Conservation (phyloP, 2,113 vertebrate genomes). For the Paradisaea rubra region DNA sequence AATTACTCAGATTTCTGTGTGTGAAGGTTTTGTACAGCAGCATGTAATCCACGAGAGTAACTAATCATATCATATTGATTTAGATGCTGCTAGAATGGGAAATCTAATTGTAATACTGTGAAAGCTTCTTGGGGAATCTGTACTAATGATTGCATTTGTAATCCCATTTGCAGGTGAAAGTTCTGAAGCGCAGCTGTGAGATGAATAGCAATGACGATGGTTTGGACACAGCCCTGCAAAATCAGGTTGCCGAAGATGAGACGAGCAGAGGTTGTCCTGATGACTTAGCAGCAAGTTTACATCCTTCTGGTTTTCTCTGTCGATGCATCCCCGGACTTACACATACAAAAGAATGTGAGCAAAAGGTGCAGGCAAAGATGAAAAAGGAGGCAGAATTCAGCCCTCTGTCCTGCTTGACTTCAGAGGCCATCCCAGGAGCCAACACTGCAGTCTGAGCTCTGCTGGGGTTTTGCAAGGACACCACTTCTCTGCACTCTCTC, state of each 20-base stretch:
- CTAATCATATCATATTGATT: conserved; percentile 80
- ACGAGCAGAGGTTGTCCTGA: neutral
- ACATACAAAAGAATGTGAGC: neutral
- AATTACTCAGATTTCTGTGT: conserved; percentile 74
- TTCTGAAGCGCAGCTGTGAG: conserved; percentile 57
- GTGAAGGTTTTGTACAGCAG: conserved; percentile 76
- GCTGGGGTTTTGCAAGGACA: neutral
- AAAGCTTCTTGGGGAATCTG: conserved; percentile 75
- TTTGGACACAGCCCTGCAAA: conserved; percentile 24
- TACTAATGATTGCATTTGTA: conserved; percentile 77
- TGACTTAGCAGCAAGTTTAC: neutral
- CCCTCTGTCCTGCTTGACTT: neutral
- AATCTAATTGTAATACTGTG: conserved; percentile 77
- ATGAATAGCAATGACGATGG: conserved; percentile 30
- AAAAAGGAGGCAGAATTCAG: neutral
- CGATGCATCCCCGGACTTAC: neutral
- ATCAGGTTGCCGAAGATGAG: neutral
- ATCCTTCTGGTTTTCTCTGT: neutral
- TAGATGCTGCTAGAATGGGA: conserved; percentile 75
- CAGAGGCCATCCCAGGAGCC: neutral
- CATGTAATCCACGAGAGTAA: conserved; percentile 74
- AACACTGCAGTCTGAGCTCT: neutral
- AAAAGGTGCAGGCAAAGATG: neutral
- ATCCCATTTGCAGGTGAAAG: conserved; percentile 79
- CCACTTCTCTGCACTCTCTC: neutral